phyloP scores from a whole-genome alignment of 2,113 vertebrate species.

The Percina caprodes region DNA sequence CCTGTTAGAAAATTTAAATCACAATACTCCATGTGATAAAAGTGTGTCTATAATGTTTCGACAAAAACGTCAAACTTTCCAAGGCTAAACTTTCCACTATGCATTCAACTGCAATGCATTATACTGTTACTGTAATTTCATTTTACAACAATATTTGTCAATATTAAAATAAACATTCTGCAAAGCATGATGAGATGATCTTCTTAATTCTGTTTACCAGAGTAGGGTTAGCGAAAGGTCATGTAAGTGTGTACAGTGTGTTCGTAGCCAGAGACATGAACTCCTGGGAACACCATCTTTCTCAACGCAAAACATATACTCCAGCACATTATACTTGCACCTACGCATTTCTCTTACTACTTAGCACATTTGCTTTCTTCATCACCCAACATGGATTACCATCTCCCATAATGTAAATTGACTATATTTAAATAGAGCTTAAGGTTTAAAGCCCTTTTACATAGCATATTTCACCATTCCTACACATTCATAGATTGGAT shows the following conservation, averaged over 20 bases:
- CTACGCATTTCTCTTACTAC: too few species aligned
- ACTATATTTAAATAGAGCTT: too few species aligned
- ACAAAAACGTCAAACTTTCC: not conserved
- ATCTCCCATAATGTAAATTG: not conserved
- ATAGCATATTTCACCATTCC: too few species aligned
- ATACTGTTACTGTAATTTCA: not conserved
- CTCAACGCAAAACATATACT: not conserved
- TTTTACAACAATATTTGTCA: not conserved
- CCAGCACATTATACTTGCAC: not conserved
- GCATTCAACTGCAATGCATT: not conserved
- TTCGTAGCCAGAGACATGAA: not conserved
- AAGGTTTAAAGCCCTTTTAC: too few species aligned
- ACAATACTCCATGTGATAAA: not conserved
- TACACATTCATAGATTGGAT: too few species aligned
- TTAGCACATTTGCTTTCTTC: not conserved
- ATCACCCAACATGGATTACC: not conserved
- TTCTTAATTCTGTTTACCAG: not conserved
- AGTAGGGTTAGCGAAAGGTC: not conserved
- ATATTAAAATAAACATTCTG: not conserved
- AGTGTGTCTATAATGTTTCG: not conserved
- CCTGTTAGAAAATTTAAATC: not conserved
- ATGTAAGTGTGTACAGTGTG: not conserved
- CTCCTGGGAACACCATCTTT: not conserved
- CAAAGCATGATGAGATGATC: not conserved
- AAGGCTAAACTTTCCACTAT: not conserved